These are phyloP conservation scores for Aphidoletes aphidimyza DNA, from an alignment of 2,888 invertebrate genomes.

Conservation along the genomic window DNA sequence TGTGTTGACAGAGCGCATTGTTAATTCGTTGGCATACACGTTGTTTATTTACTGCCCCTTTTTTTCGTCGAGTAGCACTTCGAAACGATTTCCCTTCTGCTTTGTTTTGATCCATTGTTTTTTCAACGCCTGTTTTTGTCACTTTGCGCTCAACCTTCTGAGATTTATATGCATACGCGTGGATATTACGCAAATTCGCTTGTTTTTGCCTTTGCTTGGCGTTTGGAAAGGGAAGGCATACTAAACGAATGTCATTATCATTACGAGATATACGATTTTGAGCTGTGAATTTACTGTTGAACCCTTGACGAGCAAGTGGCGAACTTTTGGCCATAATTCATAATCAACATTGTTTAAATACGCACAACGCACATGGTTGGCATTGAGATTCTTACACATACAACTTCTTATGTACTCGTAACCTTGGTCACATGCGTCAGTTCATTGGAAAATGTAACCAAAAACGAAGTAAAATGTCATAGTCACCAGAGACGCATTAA, in stretches of 20 bases:
- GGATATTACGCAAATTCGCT: slow-evolving; percentile 13
- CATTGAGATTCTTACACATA: too few relatives aligned
- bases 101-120: background rate
- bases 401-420: too few relatives aligned
- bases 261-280: background rate
- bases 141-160: background rate
- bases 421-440: too few relatives aligned
- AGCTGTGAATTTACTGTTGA: background rate
- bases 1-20: background rate
- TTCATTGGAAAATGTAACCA: background rate
- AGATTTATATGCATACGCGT: slow-evolving; percentile 46
- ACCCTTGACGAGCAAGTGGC: background rate
- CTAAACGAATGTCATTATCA: slow-evolving; percentile 20
- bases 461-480: background rate
- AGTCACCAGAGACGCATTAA: slow-evolving; percentile 26
- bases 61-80: background rate
- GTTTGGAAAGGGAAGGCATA: background rate
- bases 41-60: slow-evolving; percentile 38
- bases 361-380: too few relatives aligned
- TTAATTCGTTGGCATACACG: background rate
- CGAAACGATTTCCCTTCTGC: background rate
- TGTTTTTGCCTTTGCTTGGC: background rate
- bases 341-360: background rate
- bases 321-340: background rate
- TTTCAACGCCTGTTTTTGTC: slow-evolving; percentile 34